These are phyloP conservation scores for Lasioglossum malachurum DNA, from an alignment of 2,888 invertebrate genomes.

Conservation along the genomic window DNA sequence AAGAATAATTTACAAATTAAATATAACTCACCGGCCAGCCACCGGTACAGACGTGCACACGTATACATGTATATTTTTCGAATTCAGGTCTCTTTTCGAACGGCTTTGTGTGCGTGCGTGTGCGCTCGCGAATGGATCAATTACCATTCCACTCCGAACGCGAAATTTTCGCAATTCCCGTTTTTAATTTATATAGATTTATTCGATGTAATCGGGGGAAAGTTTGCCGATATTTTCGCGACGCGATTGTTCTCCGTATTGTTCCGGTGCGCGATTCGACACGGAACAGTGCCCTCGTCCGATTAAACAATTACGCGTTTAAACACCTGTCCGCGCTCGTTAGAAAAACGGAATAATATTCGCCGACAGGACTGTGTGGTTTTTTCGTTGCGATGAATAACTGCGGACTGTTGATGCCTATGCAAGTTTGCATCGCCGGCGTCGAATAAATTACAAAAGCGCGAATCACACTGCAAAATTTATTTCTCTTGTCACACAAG, in stretches of 20 bases:
- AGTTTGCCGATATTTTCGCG: slow-evolving; percentile 19
- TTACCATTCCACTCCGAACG: not conserved
- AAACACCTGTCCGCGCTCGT: slow-evolving; percentile 12
- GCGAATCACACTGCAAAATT: not conserved
- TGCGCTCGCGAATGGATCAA: not conserved
- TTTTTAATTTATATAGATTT: slow-evolving; percentile 13
- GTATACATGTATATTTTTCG: not conserved
- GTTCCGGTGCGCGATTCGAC: not conserved
- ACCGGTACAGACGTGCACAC: slow-evolving; percentile 6
- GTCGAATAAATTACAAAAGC: slow-evolving; percentile 13
- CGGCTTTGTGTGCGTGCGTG: not conserved
- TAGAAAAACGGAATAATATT: slow-evolving; percentile 9
- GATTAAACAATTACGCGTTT: slow-evolving; percentile 15
- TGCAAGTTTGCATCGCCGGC: slow-evolving; percentile 1
- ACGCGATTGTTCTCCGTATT: not conserved
- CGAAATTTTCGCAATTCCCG: slow-evolving; percentile 13
- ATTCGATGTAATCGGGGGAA: not conserved
- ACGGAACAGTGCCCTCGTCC: not conserved
- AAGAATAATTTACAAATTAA: slow-evolving; percentile 19
- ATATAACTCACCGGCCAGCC: not conserved
- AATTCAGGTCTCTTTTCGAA: slow-evolving; percentile 10
- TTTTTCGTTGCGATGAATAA: not conserved
- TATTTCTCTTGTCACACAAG: not conserved
- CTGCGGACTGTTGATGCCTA: slow-evolving; percentile 1
- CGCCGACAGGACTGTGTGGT: not conserved